These are phyloP conservation scores for Polyploca ridens DNA, from an alignment of 2,888 invertebrate genomes.

Conservation along the genomic window DNA sequence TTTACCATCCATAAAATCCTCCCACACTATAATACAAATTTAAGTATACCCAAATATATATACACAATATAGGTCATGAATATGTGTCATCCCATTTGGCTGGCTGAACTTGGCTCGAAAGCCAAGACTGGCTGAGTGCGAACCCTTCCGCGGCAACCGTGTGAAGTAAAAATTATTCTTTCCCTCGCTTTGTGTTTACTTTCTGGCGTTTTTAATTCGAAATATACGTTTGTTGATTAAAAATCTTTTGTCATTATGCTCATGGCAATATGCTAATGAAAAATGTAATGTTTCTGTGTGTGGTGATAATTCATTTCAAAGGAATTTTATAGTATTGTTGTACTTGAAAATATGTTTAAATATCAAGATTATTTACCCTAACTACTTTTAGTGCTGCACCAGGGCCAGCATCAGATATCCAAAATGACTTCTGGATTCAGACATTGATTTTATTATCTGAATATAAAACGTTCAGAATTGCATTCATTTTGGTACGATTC, in stretches of 20 bases:
- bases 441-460: too few species aligned
- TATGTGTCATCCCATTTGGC: slow-evolving; percentile 62
- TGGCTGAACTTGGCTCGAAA: slow-evolving; percentile 53
- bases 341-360: too few species aligned
- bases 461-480: too few species aligned
- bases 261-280: slow-evolving; percentile 23
- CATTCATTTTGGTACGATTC: too few species aligned
- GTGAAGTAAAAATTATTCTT: slow-evolving; percentile 44
- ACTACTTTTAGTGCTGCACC: too few species aligned
- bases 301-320: background rate
- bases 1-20: background rate
- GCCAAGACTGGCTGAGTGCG: slow-evolving; percentile 37
- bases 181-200: slow-evolving; percentile 39
- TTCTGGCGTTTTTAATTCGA: slow-evolving; percentile 34
- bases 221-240: slow-evolving; percentile 46
- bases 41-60: slow-evolving; percentile 43
- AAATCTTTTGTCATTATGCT: slow-evolving; percentile 36
- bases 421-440: too few species aligned
- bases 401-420: too few species aligned
- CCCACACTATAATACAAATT: slow-evolving; percentile 31
- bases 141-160: slow-evolving; percentile 15
- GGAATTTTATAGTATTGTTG: too few species aligned
- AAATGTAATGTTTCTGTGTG: slow-evolving; percentile 13
- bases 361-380: too few species aligned
- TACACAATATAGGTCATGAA: slow-evolving; percentile 58